Evolutionary conservation across 2,888 invertebrate species (phyloP).

Genomic region (Rotaria socialis): DNA sequence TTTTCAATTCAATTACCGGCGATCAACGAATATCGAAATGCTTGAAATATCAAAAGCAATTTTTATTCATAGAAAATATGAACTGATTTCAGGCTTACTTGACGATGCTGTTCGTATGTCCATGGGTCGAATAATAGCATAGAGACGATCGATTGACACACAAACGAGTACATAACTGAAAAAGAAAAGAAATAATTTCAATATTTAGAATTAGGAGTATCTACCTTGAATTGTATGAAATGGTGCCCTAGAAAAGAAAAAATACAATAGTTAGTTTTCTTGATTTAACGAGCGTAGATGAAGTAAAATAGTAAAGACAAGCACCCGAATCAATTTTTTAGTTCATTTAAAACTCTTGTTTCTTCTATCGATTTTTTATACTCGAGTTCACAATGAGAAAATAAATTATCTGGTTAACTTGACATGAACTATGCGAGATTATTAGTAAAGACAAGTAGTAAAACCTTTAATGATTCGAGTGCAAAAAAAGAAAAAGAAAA

Average conservation of each 20-base stretch:
- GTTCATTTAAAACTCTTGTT: too few species aligned
- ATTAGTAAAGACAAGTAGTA: too few species aligned
- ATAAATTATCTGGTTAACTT: too few species aligned
- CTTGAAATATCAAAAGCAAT: background rate
- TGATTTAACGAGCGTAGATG: too few species aligned
- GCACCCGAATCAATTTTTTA: too few species aligned
- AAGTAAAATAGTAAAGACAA: too few species aligned
- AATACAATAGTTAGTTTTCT: background rate
- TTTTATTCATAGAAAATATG: too few species aligned
- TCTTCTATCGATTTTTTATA: too few species aligned
- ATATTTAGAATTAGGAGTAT: background rate
- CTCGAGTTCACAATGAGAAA: too few species aligned
- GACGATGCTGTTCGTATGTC: constrained; percentile 28
- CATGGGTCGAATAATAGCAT: constrained; percentile 56
- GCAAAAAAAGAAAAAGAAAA: too few species aligned
- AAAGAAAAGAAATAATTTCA: background rate
- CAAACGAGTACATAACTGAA: constrained; percentile 56
- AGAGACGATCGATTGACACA: constrained; percentile 55
- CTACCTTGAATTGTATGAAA: constrained; percentile 30
- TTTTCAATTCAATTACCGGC: background rate
- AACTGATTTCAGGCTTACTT: background rate
- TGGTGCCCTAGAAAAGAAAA: background rate
- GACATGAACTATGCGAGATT: too few species aligned
- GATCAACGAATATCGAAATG: constrained; percentile 27
- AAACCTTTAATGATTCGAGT: too few species aligned